Evolutionary conservation across 1,140 invertebrate genomes (phyloP), one percentile per base, ranked within the genome.

Genomic region (Dufourea novaeangliae): DNA sequence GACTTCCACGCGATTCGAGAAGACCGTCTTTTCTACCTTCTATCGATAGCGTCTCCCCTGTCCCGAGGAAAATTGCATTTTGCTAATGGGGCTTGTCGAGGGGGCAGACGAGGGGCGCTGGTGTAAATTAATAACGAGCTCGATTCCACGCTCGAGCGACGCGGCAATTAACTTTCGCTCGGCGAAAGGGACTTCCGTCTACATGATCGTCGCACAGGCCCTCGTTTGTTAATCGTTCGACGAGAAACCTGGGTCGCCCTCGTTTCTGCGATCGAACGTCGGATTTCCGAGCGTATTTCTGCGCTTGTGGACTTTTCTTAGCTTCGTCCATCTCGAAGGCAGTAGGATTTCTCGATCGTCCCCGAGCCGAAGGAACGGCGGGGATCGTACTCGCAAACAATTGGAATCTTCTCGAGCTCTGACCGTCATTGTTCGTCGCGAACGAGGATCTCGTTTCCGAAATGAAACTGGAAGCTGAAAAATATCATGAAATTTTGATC

Each of bases 81-180:
- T 20, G 6, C 46, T 37, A 68, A 54, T 54, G 32, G n/a, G n/a
- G 1, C 3, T 14, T 7, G 12, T 0, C 17, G n/a, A 8, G n/a
- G 10, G 29, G 5, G 0, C 1, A n/a, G 6, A 5, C 0, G 46
- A 6, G 6, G 20, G 46, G 8, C 17, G 46, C 5, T 8, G n/a
- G 8, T 37, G 46, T 54, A 34, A 37, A 68, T 52, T 54, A 68
- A 68, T 68, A 68, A 54, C 29, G 32, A 68, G 66, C 66, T 54
- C 32, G 32, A 68, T 68, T 68, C n/a, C 66, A 54, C 14, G 29
- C 46, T 68, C 8, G 25, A 29, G 27, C 32, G 22, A 27, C 32
- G n/a, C 6, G 17, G 46, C 22, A 27, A 37, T 68, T 68, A 54
- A 68, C 64, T 67, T 50, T 50, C 46, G 46, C 44, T 12, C 12